Base-by-base conservation (phyloP, 2,888 invertebrate species). In the Galeruca laticollis region DNA sequence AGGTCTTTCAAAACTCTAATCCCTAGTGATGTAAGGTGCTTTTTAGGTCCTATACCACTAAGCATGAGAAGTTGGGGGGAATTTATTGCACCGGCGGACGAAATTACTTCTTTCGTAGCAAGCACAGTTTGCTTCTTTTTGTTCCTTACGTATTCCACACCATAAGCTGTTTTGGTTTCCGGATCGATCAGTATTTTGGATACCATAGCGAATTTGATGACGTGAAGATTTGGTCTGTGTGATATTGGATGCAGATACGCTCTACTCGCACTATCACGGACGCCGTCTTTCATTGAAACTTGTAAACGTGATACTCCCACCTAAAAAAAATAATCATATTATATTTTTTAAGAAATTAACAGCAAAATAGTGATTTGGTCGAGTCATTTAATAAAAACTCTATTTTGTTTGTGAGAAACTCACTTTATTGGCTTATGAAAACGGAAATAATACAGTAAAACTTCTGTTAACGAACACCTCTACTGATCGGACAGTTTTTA, bases 21-120 rank as follows among this genome's bases (percentile, higher is more conserved):
- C 3, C 82, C 78, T 35, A 84, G 74, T 3, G 70, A 71, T 10
- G 47, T 71, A 8, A 88, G 79, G 70, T 88, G 86, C 63, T 85
- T 82, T 63, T 82, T 83, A 0, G 88, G 88, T 2, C 88, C 82
- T 11, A 90, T 84, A 1, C 92, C 92, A 10, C 90, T 90, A 47
- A 92, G 82, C 94, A 95, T 93, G 6, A 96, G 87, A 9, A 96
- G 82, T 80, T 96, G 95, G 0, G 96, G 94, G 3, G 90, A 88
- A 81, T 91, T 91, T 73, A 93, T 88, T 1, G 92, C 87, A 2
- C 92, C 92, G 1, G 89, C 90, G 33, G 89, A 87, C 20, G 91
- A 78, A 65, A 92, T 89, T 1, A 82, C 87, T 79, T 90, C 90
- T 76, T 88, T 89, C 51, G 84, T 85, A 0, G 89, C 89, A 56